phyloP scores from a whole-genome alignment of 2,113 vertebrate genomes.

The Notothenia rossii region DNA sequence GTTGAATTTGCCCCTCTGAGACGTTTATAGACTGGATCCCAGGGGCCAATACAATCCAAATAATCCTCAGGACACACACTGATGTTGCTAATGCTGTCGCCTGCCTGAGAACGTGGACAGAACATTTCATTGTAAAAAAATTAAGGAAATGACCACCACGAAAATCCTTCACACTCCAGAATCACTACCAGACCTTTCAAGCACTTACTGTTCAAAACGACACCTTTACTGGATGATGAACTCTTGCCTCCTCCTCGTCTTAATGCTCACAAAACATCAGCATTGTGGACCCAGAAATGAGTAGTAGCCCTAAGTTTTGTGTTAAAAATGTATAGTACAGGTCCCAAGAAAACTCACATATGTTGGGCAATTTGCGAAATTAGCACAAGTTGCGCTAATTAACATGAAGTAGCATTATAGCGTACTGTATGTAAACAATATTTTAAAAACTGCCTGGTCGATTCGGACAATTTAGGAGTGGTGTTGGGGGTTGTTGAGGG shows the following conservation, averaged over 20 bases:
- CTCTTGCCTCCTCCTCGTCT: not conserved
- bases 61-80: conserved; percentile 63
- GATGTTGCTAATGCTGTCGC: conserved; percentile 45
- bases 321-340: no score
- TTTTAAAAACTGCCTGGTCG: no score
- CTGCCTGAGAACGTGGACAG: conserved; percentile 39
- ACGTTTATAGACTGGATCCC: conserved; percentile 34
- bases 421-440: no score
- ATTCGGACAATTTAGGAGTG: no score
- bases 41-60: not conserved
- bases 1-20: not conserved
- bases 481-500: no score
- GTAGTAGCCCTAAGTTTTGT: no score
- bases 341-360: no score
- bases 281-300: no score
- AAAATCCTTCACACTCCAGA: conserved; percentile 30
- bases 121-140: conserved; percentile 4
- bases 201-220: conserved; percentile 62
- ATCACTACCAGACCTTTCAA: conserved; percentile 21
- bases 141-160: not conserved
- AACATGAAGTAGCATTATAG: no score
- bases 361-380: no score
- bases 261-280: not conserved
- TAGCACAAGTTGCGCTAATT: no score
- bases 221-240: conserved; percentile 48